phyloP scores from a whole-genome alignment of 1,140 invertebrate genomes.

The Thaumetopoea pityocampa region DNA sequence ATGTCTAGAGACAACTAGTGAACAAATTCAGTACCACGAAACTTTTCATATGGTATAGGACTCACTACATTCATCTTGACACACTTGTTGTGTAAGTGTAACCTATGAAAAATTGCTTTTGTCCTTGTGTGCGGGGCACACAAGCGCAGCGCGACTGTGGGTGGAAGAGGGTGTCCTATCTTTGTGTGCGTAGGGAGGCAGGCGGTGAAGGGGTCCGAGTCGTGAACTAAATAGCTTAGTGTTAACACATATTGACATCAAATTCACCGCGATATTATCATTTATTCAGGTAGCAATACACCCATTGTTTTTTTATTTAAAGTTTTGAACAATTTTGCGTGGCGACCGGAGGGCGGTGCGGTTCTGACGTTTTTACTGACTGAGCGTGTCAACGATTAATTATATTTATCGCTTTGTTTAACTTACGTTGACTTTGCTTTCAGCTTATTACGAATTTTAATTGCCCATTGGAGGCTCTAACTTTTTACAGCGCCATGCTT shows the following conservation, averaged over 20 bases:
- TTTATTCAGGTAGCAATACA: conserved; percentile 71
- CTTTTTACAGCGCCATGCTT: conserved; percentile 27
- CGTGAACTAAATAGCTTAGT: conserved; percentile 76
- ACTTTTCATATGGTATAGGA: conserved; percentile 67
- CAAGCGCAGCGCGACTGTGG: conserved; percentile 25
- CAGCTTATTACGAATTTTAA: conserved; percentile 66
- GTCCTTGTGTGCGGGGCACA: conserved; percentile 46
- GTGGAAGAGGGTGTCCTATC: conserved; percentile 19
- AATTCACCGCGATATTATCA: conserved; percentile 75
- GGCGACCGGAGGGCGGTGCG: conserved; percentile 11
- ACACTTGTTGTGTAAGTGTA: conserved; percentile 48
- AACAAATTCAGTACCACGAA: conserved; percentile 72
- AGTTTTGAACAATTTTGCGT: conserved; percentile 45
- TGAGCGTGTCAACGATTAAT: conserved; percentile 58
- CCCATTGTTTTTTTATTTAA: conserved; percentile 59
- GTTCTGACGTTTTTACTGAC: conserved; percentile 39
- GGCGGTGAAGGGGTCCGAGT: conserved; percentile 56
- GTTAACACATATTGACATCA: conserved; percentile 76
- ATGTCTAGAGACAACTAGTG: conserved; percentile 72
- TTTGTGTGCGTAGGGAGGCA: conserved; percentile 40
- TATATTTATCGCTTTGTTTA: conserved; percentile 67
- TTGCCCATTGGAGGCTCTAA: conserved; percentile 35
- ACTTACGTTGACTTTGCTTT: conserved; percentile 61
- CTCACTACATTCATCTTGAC: conserved; percentile 54
- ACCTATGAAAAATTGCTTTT: conserved; percentile 72